These are phyloP conservation scores for Eupithecia tripunctaria DNA, from an alignment of 2,888 invertebrate genomes.

Conservation along the genomic window DNA sequence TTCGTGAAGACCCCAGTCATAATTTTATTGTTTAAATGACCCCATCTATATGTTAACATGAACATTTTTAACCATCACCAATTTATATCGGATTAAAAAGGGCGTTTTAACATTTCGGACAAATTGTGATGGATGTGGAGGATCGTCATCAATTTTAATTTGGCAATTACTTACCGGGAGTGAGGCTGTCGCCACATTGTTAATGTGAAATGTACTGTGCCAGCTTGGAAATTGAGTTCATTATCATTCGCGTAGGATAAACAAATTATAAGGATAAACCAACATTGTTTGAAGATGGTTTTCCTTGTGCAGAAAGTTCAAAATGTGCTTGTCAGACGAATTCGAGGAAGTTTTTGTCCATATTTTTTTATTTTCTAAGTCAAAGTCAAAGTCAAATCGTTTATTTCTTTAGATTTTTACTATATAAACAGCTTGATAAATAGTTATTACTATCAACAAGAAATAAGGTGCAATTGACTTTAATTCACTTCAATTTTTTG, in stretches of 20 bases:
- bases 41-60: not conserved
- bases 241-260: not conserved
- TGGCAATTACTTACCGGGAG: constrained; percentile 22
- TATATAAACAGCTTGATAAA: no score
- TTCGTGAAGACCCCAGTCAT: no score
- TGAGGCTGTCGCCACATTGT: constrained; percentile 17
- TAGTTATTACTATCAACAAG: no score
- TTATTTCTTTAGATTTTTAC: no score
- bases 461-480: no score
- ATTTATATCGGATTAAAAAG: constrained; percentile 8
- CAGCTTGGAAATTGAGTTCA: not conserved
- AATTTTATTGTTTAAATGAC: not conserved
- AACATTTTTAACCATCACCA: not conserved
- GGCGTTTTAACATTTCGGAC: not conserved
- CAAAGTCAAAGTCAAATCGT: no score
- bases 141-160: constrained; percentile 29
- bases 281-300: not conserved
- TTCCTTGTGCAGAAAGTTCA: constrained; percentile 1
- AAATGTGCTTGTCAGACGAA: not conserved
- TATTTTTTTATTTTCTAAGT: not conserved
- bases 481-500: no score
- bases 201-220: constrained; percentile 12
- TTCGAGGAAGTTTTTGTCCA: not conserved
- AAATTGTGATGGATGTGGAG: constrained; percentile 26
- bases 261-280: not conserved